Conservation (phyloP, 2,113 vertebrate species). For the Candoia aspera region DNA sequence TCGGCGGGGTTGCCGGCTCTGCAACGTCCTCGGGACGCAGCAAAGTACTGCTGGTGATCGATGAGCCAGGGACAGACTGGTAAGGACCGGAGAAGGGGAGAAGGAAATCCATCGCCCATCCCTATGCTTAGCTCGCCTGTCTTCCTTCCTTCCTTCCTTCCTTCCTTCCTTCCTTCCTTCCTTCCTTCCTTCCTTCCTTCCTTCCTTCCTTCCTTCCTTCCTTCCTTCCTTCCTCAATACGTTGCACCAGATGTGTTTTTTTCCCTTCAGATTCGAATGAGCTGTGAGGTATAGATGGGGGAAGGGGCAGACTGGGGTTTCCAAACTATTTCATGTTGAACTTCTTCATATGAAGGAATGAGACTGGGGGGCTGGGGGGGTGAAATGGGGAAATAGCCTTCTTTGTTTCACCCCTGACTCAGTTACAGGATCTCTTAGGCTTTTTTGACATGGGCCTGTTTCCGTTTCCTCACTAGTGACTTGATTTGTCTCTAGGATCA, state of each 20-base stretch:
- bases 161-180: not conserved
- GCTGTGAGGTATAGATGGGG: not conserved
- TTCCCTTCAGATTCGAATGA: not conserved
- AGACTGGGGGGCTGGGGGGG: not conserved
- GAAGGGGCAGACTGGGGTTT: not conserved
- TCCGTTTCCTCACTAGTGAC: not conserved
- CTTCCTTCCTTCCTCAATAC: not conserved
- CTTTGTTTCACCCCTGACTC: not conserved
- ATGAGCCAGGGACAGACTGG: constrained; percentile 90
- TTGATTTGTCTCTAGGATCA: not conserved
- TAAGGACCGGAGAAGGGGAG: constrained; percentile 64
- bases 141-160: not conserved
- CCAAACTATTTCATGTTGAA: not conserved
- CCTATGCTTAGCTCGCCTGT: not conserved
- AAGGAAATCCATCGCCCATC: not conserved
- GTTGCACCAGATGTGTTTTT: no score
- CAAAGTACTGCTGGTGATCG: constrained; percentile 85
- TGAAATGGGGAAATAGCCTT: not conserved
- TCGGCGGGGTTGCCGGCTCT: constrained; percentile 75
- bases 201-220: not conserved
- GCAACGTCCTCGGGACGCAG: constrained; percentile 67
- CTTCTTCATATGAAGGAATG: not conserved
- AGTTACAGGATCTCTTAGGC: not conserved
- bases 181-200: not conserved
- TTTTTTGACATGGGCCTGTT: not conserved